phyloP scores from a whole-genome alignment of 2,113 vertebrate genomes.

The Sigmodon hispidus region DNA sequence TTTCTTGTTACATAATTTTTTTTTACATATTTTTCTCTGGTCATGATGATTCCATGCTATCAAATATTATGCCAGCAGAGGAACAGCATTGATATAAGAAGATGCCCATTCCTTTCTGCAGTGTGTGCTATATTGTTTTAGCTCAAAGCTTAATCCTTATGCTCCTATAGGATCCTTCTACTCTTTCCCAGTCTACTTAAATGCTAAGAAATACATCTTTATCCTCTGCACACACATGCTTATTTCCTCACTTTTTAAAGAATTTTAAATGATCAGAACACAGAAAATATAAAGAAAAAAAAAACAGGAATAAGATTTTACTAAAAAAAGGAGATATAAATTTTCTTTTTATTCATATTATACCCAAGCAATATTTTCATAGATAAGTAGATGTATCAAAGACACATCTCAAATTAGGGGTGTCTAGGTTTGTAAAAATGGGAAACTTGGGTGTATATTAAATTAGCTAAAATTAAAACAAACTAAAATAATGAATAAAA shows the following conservation, averaged over 20 bases:
- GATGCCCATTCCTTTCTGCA: neutral
- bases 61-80: neutral
- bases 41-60: neutral
- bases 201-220: neutral
- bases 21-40: neutral
- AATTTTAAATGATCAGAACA: neutral
- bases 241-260: neutral
- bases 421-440: neutral
- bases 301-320: neutral
- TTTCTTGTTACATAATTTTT: neutral
- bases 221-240: neutral
- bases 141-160: neutral
- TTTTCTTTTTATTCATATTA: conserved; percentile 31
- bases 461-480: neutral
- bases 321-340: neutral
- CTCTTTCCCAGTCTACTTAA: neutral
- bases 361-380: neutral
- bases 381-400: neutral
- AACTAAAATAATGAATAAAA: neutral
- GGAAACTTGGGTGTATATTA: neutral
- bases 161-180: neutral
- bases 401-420: neutral
- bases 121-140: neutral
- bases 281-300: neutral
- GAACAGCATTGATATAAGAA: neutral